phyloP scores from a whole-genome alignment of 2,113 vertebrate species.

The Dolichallabes microphthalmus region DNA sequence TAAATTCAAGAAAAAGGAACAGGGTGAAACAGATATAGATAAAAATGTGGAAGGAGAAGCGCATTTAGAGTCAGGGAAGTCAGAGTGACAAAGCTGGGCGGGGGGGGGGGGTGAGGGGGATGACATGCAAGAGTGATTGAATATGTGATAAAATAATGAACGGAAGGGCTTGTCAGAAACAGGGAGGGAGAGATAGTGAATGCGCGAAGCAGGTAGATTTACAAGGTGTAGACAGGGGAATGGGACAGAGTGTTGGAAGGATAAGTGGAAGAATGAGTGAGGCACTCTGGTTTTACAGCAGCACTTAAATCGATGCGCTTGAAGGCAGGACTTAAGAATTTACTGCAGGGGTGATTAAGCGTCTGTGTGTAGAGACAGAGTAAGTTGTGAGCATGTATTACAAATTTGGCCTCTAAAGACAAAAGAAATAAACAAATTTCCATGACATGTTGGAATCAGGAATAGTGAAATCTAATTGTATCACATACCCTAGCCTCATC shows the following conservation, averaged over 20 bases:
- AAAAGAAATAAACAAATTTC: conserved; percentile 18
- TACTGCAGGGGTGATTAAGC: conserved; percentile 43
- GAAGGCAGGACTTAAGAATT: conserved; percentile 41
- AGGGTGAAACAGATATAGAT: conserved; percentile 12
- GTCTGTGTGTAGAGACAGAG: not conserved
- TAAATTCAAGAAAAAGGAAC: not conserved
- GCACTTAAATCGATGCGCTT: conserved; percentile 43
- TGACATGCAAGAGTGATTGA: conserved; percentile 27
- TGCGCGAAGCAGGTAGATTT: conserved; percentile 30
- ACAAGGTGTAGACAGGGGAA: conserved; percentile 19
- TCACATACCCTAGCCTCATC: not conserved
- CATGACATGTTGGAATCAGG: conserved; percentile 1
- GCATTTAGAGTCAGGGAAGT: not conserved
- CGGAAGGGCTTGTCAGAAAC: conserved; percentile 29
- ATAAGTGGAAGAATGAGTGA: conserved; percentile 47
- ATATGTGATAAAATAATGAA: conserved; percentile 42
- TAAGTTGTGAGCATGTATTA: not conserved
- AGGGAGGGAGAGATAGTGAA: conserved; percentile 26
- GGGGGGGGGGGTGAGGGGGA: not conserved
- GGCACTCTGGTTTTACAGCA: conserved; percentile 52
- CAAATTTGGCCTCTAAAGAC: not conserved
- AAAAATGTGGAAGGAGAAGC: not conserved
- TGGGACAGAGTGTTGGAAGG: conserved; percentile 32
- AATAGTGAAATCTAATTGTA: not conserved
- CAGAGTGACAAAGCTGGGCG: not conserved